Base-by-base conservation (phyloP, 2,797 vertebrate genomes). In the Lithobates sylvaticus region DNA sequence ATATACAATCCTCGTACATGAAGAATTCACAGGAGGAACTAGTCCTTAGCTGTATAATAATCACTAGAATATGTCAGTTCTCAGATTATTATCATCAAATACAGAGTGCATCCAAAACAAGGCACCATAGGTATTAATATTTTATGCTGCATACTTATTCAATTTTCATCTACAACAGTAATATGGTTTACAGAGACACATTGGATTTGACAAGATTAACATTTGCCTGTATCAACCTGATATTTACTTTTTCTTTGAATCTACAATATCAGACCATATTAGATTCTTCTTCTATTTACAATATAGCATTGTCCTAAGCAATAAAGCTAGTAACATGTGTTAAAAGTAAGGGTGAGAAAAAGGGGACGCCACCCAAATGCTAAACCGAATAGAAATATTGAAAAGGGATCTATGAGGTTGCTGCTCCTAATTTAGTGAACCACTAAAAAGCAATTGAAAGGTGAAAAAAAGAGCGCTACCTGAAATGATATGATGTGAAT, bases 91-190 rank as follows among this genome's bases (percentile, higher is more conserved):
- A 58, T 58, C 54, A 58, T 58, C 54, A 58, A 58, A 58, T 58
- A 4, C 21, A 58, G 21, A 58, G 54, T 6, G 18, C 54, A 58
- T 23, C 18, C 54, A 23, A 58, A 58, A 58, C 21, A 58, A 58
- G 21, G 21, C 21, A 58, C 23, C 54, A 21, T 58, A 58, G 54
- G 21, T 47, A 44, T 44, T 54, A 75, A 75, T 75, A 75, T 29
- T 54, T 75, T 13, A 27, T 75, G 44, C 7, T 15, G 15, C 12
- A 50, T 75, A 75, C 50, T 36, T 15, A 75, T 75, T 75, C 5
- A 27, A 50, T 75, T 75, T 75, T 54, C 26, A 75, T 7, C 42
- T 75, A 27, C 71, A 74, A 47, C 23, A 74, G 23, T 13, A 50
- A 75, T 7, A 75, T n/a, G 3, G 12, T 54, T 58, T 75, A 36